phyloP scores from a whole-genome alignment of 2,113 vertebrate genomes.

The Clupea harengus region DNA sequence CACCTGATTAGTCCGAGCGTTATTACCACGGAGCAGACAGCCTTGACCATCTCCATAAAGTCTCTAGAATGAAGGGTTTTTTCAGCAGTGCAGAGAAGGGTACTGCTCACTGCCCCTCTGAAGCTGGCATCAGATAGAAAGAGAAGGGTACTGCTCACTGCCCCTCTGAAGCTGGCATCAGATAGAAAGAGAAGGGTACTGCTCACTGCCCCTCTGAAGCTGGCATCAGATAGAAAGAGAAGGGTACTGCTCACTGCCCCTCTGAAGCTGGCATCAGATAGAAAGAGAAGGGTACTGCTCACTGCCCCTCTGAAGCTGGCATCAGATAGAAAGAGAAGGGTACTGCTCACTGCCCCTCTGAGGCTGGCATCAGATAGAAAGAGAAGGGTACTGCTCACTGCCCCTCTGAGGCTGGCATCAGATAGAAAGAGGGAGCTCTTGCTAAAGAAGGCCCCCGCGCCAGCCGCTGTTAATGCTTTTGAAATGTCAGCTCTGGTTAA shows the following conservation, averaged over 20 bases:
- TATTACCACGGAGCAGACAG: neutral
- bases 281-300: neutral
- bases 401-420: neutral
- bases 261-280: neutral
- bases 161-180: neutral
- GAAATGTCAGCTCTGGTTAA: slow-evolving; percentile 66
- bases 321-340: neutral
- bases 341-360: too few relatives aligned
- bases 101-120: too few relatives aligned
- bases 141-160: too few relatives aligned
- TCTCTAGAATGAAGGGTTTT: neutral
- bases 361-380: neutral
- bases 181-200: neutral
- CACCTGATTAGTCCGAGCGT: too few relatives aligned
- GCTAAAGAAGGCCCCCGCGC: neutral
- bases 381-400: too few relatives aligned
- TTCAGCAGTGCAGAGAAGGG: neutral
- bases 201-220: neutral
- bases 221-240: neutral
- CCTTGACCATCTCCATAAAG: neutral
- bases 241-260: too few relatives aligned
- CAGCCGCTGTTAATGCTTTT: slow-evolving; percentile 66
- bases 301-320: neutral
- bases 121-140: neutral
- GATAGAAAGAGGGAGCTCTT: neutral